Base-by-base conservation (phyloP, 2,113 vertebrate genomes). In the Paracanthobrama guichenoti region DNA sequence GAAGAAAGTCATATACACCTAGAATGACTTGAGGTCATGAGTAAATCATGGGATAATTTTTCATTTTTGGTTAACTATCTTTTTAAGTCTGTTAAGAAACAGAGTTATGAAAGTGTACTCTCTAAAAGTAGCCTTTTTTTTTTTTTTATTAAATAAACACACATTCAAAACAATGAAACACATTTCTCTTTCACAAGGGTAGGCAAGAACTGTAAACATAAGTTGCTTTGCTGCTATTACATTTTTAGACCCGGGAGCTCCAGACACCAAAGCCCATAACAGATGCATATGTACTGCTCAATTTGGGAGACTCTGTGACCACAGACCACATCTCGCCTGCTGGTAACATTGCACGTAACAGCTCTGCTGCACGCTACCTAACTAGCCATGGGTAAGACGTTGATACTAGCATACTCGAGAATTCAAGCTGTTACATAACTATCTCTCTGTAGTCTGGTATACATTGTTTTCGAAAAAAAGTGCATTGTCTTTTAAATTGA, bases 321-420 rank as follows among this genome's bases (percentile, higher is more conserved):
- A 99, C 98, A 0, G 98, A 99, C 89, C 98, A 99, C 91, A 99
- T 99, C 86, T 99, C 98, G 74, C 98, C 98, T 28, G 98, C 98
- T 14, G 98, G 98, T 74, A 99, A 99, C 92, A 99, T 99, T 31
- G 97, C 98, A 84, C 95, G 97, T 84, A 97, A 94, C 89, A 99
- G 98, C 89, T 84, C 97, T 48, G 98, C 98, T 39, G 98, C 98
- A 11, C 96, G 97, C 78, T 97, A 96, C 83, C 94, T 99, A 85
- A 96, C 95, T 20, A 92, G 76, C 89, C 94, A 93, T 89, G 96
- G 97, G 98, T 99, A 90, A 94, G 95, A 42, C 28, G 6, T 35
- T 4, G 31, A 20, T 35, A 11, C 39, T 9, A 64, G 26, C 7
- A 39, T 55, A 48, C 6, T 42, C 13, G 11, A 16, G 12, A 66